A percentile compares a stretch with the other conserved stretches of the same genome.
Conservation (phyloP, 2,888 invertebrate species). For the Trichacis sp. region DNA sequence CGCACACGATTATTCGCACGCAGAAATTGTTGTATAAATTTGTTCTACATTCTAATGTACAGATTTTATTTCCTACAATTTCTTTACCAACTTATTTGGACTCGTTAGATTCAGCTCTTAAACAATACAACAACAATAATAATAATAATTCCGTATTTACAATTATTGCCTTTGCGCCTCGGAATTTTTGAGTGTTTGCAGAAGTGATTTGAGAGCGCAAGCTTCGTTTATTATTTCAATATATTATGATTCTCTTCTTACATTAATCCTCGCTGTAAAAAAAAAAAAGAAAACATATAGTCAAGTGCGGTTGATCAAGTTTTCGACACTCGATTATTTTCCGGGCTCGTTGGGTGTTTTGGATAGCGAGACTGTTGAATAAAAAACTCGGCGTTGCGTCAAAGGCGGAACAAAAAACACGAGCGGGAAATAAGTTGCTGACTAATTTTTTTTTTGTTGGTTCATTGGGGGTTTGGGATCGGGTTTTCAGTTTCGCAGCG, state of each 20-base stretch:
- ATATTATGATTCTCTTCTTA: constrained; percentile 36
- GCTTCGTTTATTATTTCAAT: constrained; percentile 17
- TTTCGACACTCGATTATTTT: constrained; percentile 32
- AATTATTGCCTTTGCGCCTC: constrained; percentile 39
- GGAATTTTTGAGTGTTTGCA: constrained; percentile 23
- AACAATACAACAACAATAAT: constrained; percentile 65
- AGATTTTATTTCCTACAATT: not conserved
- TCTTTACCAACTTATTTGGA: not conserved
- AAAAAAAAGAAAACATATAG: constrained; percentile 1
- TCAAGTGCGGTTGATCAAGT: constrained; percentile 8
- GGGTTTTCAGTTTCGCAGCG: constrained; percentile 77
- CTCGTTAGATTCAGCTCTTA: constrained; percentile 60
- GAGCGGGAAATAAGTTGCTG: not conserved
- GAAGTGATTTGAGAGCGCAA: constrained; percentile 14
- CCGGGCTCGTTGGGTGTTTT: constrained; percentile 13
- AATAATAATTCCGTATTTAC: constrained; percentile 58
- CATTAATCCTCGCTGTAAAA: constrained; percentile 28
- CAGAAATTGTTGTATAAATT: not conserved
- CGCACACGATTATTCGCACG: not conserved
- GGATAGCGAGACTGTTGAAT: constrained; percentile 3
- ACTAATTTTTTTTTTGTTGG: constrained; percentile 3
- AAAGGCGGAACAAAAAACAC: not conserved
- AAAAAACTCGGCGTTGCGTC: not conserved
- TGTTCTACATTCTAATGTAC: not conserved
- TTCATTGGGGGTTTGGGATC: not conserved